A percentile compares a stretch with the other conserved stretches of the same genome.
Conservation (phyloP, 1,140 invertebrate species). For the Drosophila setifemur region DNA sequence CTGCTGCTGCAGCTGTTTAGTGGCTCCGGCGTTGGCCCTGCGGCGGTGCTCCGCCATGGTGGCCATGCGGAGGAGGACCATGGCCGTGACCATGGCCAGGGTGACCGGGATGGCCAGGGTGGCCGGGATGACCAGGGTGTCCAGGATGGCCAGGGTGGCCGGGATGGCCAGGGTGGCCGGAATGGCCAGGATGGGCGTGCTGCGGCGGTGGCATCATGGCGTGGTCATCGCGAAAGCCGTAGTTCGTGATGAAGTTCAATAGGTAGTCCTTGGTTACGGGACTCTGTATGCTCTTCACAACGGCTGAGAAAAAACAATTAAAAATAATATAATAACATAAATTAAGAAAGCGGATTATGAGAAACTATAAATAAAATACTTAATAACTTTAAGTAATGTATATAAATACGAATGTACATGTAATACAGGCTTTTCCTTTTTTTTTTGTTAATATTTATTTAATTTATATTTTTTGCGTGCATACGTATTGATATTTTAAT, state of each 20-base stretch:
- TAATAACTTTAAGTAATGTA: too few species aligned
- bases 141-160: neutral
- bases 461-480: too few species aligned
- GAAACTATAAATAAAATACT: too few species aligned
- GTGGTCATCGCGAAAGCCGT: conserved; percentile 85
- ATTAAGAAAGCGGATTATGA: too few species aligned
- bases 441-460: too few species aligned
- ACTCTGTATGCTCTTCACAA: conserved; percentile 87
- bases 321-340: too few species aligned
- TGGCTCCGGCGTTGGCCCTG: conserved; percentile 3
- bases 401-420: too few species aligned
- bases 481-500: too few species aligned
- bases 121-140: conserved; percentile 11
- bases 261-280: conserved; percentile 93
- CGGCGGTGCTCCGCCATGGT: conserved; percentile 8
- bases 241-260: conserved; percentile 88
- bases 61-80: neutral
- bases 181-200: conserved; percentile 22
- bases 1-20: neutral
- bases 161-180: neutral
- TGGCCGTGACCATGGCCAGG: conserved; percentile 8
- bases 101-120: neutral
- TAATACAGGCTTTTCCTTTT: too few species aligned
- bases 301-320: too few species aligned
- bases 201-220: conserved; percentile 87